A percentile compares a stretch with the other conserved stretches of the same genome.
These are phyloP conservation scores for Scolopax rusticola DNA, from an alignment of 2,797 vertebrate genomes.

Conservation along the genomic window DNA sequence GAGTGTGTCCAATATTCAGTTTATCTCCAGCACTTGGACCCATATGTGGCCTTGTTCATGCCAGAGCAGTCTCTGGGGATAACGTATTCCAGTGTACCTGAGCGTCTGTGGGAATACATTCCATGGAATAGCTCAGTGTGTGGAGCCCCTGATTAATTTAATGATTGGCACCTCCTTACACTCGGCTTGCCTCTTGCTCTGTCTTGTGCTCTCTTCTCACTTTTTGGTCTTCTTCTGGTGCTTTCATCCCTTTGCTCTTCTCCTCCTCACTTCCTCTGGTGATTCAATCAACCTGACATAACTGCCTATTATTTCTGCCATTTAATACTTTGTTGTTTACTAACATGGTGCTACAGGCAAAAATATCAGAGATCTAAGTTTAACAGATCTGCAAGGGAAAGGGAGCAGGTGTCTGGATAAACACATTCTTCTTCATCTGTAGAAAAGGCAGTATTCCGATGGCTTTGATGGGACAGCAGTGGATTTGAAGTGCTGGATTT, in stretches of 20 bases:
- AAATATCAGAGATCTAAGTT: conserved; percentile 51
- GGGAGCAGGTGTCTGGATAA: conserved; percentile 44
- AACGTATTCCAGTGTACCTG: conserved; percentile 41
- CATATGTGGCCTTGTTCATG: conserved; percentile 18
- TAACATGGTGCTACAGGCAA: conserved; percentile 50
- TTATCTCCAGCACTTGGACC: not conserved
- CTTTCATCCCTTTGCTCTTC: conserved; percentile 28
- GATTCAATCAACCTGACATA: conserved; percentile 8
- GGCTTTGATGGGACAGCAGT: not conserved
- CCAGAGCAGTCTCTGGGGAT: conserved; percentile 17
- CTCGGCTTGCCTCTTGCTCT: conserved; percentile 5
- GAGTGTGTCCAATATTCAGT: not conserved
- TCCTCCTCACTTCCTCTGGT: not conserved
- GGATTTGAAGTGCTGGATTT: not conserved
- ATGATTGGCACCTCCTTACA: not conserved
- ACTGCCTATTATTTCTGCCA: conserved; percentile 35
- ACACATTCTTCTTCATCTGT: conserved; percentile 32
- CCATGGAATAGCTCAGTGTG: not conserved
- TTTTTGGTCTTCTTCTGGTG: conserved; percentile 32
- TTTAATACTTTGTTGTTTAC: conserved; percentile 72
- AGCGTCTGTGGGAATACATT: conserved; percentile 19
- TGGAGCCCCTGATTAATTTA: conserved; percentile 16
- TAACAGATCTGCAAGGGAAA: conserved; percentile 59
- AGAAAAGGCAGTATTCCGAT: not conserved
- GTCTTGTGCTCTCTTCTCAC: not conserved